A percentile compares a stretch with the other conserved stretches of the same genome.
These are phyloP conservation scores for Idaea aversata DNA, from an alignment of 2,888 invertebrate genomes.

Conservation along the genomic window DNA sequence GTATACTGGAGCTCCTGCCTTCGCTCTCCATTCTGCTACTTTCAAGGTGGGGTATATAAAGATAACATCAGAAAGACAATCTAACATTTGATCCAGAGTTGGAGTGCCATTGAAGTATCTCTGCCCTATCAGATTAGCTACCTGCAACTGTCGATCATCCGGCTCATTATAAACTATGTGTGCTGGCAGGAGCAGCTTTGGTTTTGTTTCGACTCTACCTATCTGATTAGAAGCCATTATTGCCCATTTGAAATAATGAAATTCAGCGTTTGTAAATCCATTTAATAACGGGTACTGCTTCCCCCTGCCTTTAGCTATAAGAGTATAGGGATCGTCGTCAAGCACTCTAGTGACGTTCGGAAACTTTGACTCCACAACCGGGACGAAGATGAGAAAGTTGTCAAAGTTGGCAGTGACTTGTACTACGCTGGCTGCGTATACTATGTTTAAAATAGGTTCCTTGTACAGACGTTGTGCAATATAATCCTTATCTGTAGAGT, in stretches of 20 bases:
- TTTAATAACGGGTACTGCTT: conserved; percentile 28
- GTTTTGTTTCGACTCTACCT: conserved; percentile 14
- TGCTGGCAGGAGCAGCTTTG: conserved; percentile 17
- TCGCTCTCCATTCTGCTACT: conserved; percentile 21
- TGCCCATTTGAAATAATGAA: conserved; percentile 17
- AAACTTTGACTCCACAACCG: conserved; percentile 25
- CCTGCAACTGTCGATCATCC: background rate
- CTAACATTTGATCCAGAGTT: conserved; percentile 23
- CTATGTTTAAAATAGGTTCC: conserved; percentile 33
- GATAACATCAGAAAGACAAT: conserved; percentile 21
- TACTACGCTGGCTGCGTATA: conserved; percentile 25
- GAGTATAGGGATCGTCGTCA: conserved; percentile 28
- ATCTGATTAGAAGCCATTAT: conserved; percentile 15
- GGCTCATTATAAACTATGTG: conserved; percentile 14
- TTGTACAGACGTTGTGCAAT: conserved; percentile 14
- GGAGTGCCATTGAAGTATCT: conserved; percentile 26
- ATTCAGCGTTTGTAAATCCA: conserved; percentile 20
- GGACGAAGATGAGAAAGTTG: conserved; percentile 22
- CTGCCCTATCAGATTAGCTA: conserved; percentile 13
- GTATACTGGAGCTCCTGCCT: conserved; percentile 49
- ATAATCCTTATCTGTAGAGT: conserved; percentile 25
- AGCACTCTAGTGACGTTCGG: conserved; percentile 30
- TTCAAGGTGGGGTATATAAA: conserved; percentile 31
- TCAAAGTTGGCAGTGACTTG: conserved; percentile 13
- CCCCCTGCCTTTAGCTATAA: conserved; percentile 29